phyloP scores from a whole-genome alignment of 2,113 vertebrate genomes.

The Phyllostomus discolor region DNA sequence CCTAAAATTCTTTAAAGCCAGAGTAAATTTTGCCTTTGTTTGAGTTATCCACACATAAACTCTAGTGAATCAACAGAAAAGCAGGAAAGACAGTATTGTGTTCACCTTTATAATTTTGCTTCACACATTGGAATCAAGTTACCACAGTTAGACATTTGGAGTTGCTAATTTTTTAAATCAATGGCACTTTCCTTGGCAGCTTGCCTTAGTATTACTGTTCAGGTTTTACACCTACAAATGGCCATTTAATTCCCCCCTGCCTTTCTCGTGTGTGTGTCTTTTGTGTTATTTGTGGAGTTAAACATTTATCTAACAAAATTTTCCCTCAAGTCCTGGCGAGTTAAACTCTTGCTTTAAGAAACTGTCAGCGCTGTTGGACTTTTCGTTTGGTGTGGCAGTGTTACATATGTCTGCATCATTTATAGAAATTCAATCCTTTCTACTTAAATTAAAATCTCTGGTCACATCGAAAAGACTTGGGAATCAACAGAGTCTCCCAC shows the following conservation, averaged over 20 bases:
- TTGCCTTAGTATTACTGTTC: background rate
- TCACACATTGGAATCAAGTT: background rate
- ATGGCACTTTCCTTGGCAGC: background rate
- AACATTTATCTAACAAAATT: background rate
- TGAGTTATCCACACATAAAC: background rate
- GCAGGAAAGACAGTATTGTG: background rate
- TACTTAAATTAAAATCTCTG: background rate
- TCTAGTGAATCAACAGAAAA: background rate
- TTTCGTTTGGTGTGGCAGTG: background rate
- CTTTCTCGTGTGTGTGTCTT: background rate
- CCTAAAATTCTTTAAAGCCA: background rate
- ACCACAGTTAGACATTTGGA: background rate
- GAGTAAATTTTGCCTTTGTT: background rate
- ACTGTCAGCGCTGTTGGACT: background rate
- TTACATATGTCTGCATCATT: background rate
- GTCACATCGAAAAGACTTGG: background rate
- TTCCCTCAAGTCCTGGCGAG: background rate
- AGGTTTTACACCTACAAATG: background rate
- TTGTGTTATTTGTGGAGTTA: background rate
- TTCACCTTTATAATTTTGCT: background rate
- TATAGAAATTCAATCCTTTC: background rate
- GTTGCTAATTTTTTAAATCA: background rate
- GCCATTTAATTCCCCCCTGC: background rate
- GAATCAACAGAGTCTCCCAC: background rate
- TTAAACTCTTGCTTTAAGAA: background rate